phyloP scores from a whole-genome alignment of 2,113 vertebrate species.

The Bubo scandiacus region DNA sequence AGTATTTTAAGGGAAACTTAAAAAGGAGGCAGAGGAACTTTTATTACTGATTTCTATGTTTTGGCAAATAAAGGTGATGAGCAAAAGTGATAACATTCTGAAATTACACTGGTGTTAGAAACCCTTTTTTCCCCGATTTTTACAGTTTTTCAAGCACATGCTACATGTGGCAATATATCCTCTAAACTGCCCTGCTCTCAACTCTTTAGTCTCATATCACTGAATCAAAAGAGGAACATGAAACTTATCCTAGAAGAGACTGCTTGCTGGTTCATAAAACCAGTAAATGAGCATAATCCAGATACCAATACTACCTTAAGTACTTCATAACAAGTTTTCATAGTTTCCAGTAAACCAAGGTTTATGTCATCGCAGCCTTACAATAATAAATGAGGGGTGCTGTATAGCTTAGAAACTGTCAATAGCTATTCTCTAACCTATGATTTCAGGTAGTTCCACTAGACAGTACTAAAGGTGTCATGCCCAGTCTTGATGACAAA shows the following conservation, averaged over 20 bases:
- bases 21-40: background rate
- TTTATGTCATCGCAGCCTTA: background rate
- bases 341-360: background rate
- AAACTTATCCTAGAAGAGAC: background rate
- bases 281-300: background rate
- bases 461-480: background rate
- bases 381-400: background rate
- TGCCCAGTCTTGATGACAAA: background rate
- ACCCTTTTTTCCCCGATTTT: background rate
- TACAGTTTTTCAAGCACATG: background rate
- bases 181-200: background rate
- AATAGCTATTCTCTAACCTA: background rate
- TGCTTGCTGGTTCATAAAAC: background rate
- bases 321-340: background rate
- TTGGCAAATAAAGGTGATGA: background rate
- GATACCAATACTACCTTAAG: background rate
- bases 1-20: background rate
- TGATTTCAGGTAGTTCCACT: background rate
- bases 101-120: background rate
- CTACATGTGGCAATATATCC: background rate
- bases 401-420: background rate
- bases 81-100: background rate
- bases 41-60: background rate
- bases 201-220: background rate
- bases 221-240: background rate